Base-by-base conservation (phyloP, 1,140 invertebrate species). In the Aphidius gifuensis region DNA sequence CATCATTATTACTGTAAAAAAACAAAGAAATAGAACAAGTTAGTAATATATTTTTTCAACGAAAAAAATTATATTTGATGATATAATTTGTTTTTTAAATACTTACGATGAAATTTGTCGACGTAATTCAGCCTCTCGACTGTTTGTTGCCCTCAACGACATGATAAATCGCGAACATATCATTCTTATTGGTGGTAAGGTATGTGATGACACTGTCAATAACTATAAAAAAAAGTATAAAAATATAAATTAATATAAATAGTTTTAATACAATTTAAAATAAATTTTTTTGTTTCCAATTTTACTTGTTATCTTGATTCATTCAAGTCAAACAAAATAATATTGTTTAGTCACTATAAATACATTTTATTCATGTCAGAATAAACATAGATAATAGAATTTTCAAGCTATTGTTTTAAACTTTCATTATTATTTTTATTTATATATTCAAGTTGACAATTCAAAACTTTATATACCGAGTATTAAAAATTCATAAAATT, bases 131-230 rank as follows among this genome's bases (percentile, higher is more conserved):
- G 58, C 50, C 39, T 51, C 56, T 71, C 70, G 4, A 54, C 58
- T 0, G 58, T 58, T 38, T 62, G 56, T 50, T 74, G 69, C 68
- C 9, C 82, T 70, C 58, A 84, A 61, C 38, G 82, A 82, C 40
- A 80, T 68, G 53, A 83, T 70, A 64, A 84, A 79, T 50, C 82
- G 75, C 53, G 73, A 73, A 64, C 81, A 84, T 6, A 80, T 66
- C 64, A 81, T 65, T 65, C 76, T 80, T 77, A 84, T 79, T 21
- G 82, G 79, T 16, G 82, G 80, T 69, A 84, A 72, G 49, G 84
- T 85, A 67, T 85, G 83, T 59, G 83, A 77, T 54, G 84, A 77
- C 46, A 76, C 71, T 21, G 83, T 81, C 60, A 85, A 70, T 66
- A 84, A 73, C 83, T 85, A 71, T 66, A 83, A 82, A 60, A 65